These are phyloP conservation scores for Neelides folsomi DNA, from an alignment of 2,888 invertebrate species.

Conservation along the genomic window DNA sequence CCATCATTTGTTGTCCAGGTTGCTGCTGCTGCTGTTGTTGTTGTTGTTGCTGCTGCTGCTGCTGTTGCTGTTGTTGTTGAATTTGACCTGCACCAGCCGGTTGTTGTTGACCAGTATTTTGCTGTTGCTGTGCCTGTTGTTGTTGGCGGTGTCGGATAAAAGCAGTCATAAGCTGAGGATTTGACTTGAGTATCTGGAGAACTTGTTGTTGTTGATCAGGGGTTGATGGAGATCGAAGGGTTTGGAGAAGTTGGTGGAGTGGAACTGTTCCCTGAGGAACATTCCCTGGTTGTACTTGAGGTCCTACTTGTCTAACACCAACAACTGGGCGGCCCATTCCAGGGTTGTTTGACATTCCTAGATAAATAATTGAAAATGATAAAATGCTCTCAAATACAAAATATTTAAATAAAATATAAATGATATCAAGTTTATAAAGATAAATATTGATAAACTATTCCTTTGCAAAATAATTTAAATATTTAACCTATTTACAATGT, in stretches of 20 bases:
- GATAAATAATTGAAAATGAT: no score
- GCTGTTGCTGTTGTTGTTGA: constrained; percentile 39
- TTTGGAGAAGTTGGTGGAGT: constrained; percentile 73
- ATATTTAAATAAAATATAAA: neutral
- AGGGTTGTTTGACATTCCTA: neutral
- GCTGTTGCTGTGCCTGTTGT: constrained; percentile 38
- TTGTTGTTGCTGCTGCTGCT: constrained; percentile 44
- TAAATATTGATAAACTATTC: neutral
- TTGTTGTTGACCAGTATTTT: constrained; percentile 29
- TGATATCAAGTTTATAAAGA: neutral
- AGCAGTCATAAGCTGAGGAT: constrained; percentile 89
- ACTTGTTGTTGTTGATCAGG: constrained; percentile 85
- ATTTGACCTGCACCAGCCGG: constrained; percentile 14
- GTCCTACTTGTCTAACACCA: constrained; percentile 33
- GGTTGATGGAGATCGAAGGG: constrained; percentile 74
- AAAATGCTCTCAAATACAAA: no score
- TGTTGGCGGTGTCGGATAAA: constrained; percentile 73
- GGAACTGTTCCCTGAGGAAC: constrained; percentile 25
- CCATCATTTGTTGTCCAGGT: constrained; percentile 21
- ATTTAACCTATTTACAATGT: no score
- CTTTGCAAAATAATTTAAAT: no score
- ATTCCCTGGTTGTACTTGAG: constrained; percentile 27
- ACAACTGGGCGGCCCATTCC: constrained; percentile 25
- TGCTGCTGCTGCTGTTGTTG: constrained; percentile 26
- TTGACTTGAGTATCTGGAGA: constrained; percentile 76